Evolutionary conservation across 2,113 vertebrate species (phyloP).

Genomic region (Dromas ardeola): DNA sequence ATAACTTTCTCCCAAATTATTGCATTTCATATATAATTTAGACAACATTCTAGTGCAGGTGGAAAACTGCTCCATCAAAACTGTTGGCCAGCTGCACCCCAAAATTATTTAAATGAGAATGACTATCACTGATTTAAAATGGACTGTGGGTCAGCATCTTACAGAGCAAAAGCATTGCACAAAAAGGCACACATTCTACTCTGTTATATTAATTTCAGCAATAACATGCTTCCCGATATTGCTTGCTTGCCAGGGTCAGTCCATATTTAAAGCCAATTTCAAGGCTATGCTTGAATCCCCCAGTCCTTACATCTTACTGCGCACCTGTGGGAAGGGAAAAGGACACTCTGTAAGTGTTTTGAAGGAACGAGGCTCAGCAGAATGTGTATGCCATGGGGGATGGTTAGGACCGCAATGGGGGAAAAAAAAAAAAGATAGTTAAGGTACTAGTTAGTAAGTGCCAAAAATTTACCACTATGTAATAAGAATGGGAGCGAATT

Average conservation of each 20-base stretch:
- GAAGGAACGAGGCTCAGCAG: background rate
- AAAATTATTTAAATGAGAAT: background rate
- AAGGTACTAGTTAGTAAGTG: background rate
- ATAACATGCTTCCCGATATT: background rate
- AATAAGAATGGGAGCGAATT: background rate
- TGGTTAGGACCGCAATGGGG: background rate
- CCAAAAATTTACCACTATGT: conserved; percentile 28
- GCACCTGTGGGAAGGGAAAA: conserved; percentile 6
- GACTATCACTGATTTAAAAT: background rate
- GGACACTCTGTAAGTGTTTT: background rate
- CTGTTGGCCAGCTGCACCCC: background rate
- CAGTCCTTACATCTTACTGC: background rate
- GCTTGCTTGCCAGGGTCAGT: background rate
- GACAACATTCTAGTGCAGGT: background rate
- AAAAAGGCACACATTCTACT: background rate
- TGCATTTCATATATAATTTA: background rate
- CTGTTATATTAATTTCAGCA: background rate
- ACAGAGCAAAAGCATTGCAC: background rate
- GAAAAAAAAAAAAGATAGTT: background rate
- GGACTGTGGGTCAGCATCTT: background rate
- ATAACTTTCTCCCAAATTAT: conserved; percentile 16
- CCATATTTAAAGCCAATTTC: background rate
- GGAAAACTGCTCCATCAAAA: background rate
- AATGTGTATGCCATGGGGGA: background rate
- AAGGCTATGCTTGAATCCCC: background rate